Percentiles rank a stretch among this genome's conserved stretches.
phyloP scores from a whole-genome alignment of 2,888 invertebrate species.

The Cantharis nigra region DNA sequence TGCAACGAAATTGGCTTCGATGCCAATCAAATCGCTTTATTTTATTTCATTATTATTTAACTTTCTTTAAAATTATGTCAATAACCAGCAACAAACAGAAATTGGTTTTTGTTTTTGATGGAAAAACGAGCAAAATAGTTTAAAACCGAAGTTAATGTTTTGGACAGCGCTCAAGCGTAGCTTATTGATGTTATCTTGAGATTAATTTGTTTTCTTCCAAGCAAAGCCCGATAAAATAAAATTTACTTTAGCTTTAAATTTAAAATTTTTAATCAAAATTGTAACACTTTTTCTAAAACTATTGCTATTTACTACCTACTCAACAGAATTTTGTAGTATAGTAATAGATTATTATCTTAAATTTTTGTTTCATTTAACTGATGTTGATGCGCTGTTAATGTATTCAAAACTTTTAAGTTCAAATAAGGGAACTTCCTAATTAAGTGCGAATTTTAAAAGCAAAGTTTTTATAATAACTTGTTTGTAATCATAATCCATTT shows the following conservation, averaged over 20 bases:
- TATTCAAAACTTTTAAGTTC: not conserved
- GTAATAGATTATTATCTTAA: not conserved
- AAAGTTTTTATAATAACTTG: not conserved
- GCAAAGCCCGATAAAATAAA: not conserved
- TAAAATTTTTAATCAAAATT: not conserved
- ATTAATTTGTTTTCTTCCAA: constrained; percentile 11
- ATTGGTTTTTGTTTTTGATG: constrained; percentile 17
- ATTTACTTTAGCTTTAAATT: not conserved
- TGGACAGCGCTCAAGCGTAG: constrained; percentile 6
- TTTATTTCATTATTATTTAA: not conserved
- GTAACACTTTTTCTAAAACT: no score
- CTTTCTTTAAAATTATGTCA: constrained; percentile 8
- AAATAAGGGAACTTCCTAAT: not conserved
- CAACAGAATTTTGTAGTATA: not conserved
- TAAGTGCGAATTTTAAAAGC: not conserved
- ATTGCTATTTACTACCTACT: not conserved
- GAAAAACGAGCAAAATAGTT: constrained; percentile 13
- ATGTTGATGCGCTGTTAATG: not conserved
- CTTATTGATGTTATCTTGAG: constrained; percentile 10
- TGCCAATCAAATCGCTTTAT: not conserved
- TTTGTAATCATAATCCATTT: not conserved
- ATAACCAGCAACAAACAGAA: constrained; percentile 10
- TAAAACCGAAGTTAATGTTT: constrained; percentile 14
- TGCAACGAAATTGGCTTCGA: not conserved
- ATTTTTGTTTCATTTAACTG: not conserved